A percentile compares a stretch with the other conserved stretches of the same genome.
phyloP scores from a whole-genome alignment of 2,113 vertebrate genomes.

The Barbus barbus region DNA sequence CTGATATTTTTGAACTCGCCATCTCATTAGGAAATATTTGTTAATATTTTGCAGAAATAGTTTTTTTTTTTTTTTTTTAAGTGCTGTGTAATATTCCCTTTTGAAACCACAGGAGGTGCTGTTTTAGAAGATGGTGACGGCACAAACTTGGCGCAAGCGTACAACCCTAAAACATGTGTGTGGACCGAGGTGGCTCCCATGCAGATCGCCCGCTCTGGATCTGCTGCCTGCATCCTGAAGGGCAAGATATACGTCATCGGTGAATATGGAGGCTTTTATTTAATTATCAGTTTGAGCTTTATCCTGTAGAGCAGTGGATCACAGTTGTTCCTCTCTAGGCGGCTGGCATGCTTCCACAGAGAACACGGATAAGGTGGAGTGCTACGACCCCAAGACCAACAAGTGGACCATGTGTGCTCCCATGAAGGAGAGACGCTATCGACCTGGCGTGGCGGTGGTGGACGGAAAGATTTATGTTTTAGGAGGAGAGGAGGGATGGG shows the following conservation, averaged over 20 bases:
- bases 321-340: slow-evolving; percentile 56
- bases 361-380: slow-evolving; percentile 82
- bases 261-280: slow-evolving; percentile 46
- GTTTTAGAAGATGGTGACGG: slow-evolving; percentile 81
- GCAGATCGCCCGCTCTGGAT: slow-evolving; percentile 83
- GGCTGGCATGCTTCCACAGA: slow-evolving; percentile 81
- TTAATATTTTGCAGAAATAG: too few species aligned
- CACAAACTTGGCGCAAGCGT: slow-evolving; percentile 78
- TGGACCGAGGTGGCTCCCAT: slow-evolving; percentile 79
- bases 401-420: slow-evolving; percentile 81
- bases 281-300: background rate
- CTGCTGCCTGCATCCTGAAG: slow-evolving; percentile 78
- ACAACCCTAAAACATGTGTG: slow-evolving; percentile 72
- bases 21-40: too few species aligned
- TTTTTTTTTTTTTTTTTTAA: too few species aligned
- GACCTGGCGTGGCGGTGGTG: slow-evolving; percentile 78
- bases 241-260: slow-evolving; percentile 81
- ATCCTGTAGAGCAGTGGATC: background rate
- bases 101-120: slow-evolving; percentile 70
- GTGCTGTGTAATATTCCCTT: background rate
- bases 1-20: too few species aligned
- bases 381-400: slow-evolving; percentile 78
- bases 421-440: slow-evolving; percentile 81
- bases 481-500: slow-evolving; percentile 81
- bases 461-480: slow-evolving; percentile 80